phyloP scores from a whole-genome alignment of 2,888 invertebrate species.

The Himalopsyche kuldschensis region DNA sequence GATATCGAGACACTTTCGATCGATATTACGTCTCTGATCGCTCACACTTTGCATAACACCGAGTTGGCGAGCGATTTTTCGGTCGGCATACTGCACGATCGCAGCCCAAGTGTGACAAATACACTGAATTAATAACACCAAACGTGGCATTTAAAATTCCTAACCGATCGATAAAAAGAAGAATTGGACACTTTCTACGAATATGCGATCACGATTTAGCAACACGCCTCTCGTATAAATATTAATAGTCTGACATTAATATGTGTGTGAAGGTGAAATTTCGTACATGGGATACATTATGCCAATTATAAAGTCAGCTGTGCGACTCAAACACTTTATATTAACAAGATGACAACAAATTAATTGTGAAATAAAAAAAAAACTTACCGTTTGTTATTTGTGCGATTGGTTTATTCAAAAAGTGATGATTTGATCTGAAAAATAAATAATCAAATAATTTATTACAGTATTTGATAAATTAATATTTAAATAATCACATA shows the following conservation, averaged over 20 bases:
- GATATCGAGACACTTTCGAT: neutral
- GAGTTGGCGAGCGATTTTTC: neutral
- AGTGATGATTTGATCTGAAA: too few relatives aligned
- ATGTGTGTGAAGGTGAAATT: neutral
- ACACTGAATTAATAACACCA: neutral
- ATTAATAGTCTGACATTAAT: neutral
- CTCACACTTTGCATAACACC: neutral
- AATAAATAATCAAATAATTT: neutral
- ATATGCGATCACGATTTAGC: neutral
- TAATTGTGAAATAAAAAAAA: neutral
- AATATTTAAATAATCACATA: too few relatives aligned
- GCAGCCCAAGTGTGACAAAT: neutral
- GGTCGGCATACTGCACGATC: neutral
- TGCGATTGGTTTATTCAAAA: neutral
- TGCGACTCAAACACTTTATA: neutral
- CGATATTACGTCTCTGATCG: neutral
- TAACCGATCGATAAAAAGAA: neutral
- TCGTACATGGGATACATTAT: neutral
- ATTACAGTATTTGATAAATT: neutral
- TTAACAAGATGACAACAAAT: neutral
- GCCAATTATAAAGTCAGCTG: neutral
- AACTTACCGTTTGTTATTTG: neutral
- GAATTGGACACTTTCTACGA: neutral
- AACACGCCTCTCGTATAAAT: neutral
- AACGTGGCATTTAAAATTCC: neutral